Percentiles rank a stretch among this genome's conserved stretches.
These are phyloP conservation scores for Danaus chrysippus DNA, from an alignment of 2,888 invertebrate genomes.

Conservation along the genomic window DNA sequence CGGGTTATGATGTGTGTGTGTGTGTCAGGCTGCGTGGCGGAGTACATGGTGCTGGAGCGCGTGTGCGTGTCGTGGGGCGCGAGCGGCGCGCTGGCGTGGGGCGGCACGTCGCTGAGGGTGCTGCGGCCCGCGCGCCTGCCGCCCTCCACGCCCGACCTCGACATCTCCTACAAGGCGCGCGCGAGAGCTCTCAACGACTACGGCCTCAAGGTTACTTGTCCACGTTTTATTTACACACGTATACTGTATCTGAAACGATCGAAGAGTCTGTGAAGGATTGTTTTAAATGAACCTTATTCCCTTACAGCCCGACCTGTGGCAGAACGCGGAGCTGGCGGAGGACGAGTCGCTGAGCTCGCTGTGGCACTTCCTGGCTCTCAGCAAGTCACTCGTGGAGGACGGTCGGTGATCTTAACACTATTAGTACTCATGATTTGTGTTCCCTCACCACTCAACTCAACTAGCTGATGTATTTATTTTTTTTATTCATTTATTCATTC, in stretches of 20 bases:
- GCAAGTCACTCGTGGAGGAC: slow-evolving; percentile 84
- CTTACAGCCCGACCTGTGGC: slow-evolving; percentile 83
- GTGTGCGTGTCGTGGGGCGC: slow-evolving; percentile 91
- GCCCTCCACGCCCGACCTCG: slow-evolving; percentile 78
- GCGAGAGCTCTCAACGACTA: slow-evolving; percentile 85
- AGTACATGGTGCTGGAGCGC: slow-evolving; percentile 89
- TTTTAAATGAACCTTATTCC: slow-evolving; percentile 1
- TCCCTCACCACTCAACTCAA: too few species aligned
- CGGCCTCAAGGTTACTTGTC: slow-evolving; percentile 83
- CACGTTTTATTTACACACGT: not conserved
- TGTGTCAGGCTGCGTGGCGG: slow-evolving; percentile 79
- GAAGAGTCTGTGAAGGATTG: not conserved
- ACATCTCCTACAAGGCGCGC: slow-evolving; percentile 87
- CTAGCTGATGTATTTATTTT: too few species aligned
- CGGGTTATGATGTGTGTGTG: not conserved
- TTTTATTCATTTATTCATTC: too few species aligned
- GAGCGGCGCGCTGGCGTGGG: slow-evolving; percentile 83
- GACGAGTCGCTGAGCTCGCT: slow-evolving; percentile 86
- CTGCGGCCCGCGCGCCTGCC: slow-evolving; percentile 60
- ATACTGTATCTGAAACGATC: not conserved
- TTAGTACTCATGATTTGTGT: too few species aligned
- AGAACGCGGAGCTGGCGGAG: slow-evolving; percentile 88
- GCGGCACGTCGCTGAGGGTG: slow-evolving; percentile 74
- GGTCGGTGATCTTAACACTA: slow-evolving; percentile 52
- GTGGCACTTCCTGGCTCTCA: slow-evolving; percentile 90